Evolutionary conservation across 2,113 vertebrate species (phyloP), one percentile per base, ranked within the genome.

Genomic region (Phoenicopterus ruber): DNA sequence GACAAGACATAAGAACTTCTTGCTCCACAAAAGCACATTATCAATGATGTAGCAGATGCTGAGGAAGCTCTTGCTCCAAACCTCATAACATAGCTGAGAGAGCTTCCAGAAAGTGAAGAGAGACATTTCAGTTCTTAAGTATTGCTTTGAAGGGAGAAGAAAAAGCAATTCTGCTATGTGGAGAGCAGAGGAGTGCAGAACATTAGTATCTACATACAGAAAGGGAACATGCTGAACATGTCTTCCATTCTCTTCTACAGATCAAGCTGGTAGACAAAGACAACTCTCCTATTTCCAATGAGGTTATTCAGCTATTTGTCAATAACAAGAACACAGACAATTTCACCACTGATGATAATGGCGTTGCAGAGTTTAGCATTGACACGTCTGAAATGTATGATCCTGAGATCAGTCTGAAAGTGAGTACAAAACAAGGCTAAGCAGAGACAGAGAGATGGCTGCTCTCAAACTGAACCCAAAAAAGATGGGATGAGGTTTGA

Each of bases 301-400:
- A 98, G 61, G 66, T 93, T 54, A 36, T 98, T 72, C 97, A 97
- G 20, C 82, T 98, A 8, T 81, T 97, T 49, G 42, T 98, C 54
- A 88, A 96, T 46, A 93, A 93, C 86, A 94, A 78, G 82, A 82
- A 93, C 31, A 84, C 87, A 31, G 76, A 84, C 32, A 98, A 96
- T 28, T 93, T 96, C n/a, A 97, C 95, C 55, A 98, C 97, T 5
- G 91, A 97, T 67, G 18, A 21, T 15, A 82, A 96, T 0, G 98
- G 97, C 14, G 10, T 74, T 50, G 90, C 91, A 54, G 34, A 76
- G 7, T 97, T 98, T 63, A 96, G 65, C 42, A 95, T 98, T 66
- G 97, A 98, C 55, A 98, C 97, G 0, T 97, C 95, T 0, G 17
- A 92, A 78, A 96, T 98, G 81, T 94, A 95, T 58, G 90, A 95